phyloP scores from a whole-genome alignment of 2,113 vertebrate genomes.

The Neogale vison region DNA sequence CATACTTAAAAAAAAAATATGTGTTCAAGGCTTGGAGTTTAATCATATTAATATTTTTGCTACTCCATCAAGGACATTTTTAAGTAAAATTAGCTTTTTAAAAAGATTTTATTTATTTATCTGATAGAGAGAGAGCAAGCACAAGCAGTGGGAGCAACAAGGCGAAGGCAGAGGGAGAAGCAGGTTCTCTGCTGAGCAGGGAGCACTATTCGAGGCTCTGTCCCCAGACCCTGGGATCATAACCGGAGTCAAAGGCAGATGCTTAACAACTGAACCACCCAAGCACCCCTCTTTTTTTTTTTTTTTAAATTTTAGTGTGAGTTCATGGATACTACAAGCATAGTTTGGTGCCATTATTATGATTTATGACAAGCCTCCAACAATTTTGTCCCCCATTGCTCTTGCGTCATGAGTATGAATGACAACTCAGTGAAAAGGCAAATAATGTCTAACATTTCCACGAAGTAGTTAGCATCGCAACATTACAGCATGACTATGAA shows the following conservation, averaged over 20 bases:
- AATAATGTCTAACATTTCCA: not conserved
- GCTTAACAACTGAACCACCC: not conserved
- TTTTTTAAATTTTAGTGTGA: not conserved
- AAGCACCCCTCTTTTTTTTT: not conserved
- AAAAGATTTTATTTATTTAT: not conserved
- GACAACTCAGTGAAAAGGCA: not conserved
- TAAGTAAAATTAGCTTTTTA: not conserved
- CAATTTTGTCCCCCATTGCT: not conserved
- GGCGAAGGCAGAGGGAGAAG: not conserved
- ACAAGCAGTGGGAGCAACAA: not conserved
- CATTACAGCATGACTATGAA: not conserved
- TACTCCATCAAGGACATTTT: not conserved
- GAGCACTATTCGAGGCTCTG: fast-evolving
- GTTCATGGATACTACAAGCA: not conserved
- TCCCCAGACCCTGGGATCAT: not conserved
- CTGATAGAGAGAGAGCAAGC: not conserved
- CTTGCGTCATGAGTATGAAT: not conserved
- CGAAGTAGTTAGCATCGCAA: not conserved
- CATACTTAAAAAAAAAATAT: not conserved
- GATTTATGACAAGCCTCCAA: not conserved
- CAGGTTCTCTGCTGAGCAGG: not conserved
- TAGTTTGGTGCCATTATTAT: not conserved
- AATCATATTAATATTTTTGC: not conserved
- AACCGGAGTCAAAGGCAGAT: fast-evolving
- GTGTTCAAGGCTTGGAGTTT: not conserved